Evolutionary conservation across 2,113 vertebrate species (phyloP).

Genomic region (Uropsilus gracilis): DNA sequence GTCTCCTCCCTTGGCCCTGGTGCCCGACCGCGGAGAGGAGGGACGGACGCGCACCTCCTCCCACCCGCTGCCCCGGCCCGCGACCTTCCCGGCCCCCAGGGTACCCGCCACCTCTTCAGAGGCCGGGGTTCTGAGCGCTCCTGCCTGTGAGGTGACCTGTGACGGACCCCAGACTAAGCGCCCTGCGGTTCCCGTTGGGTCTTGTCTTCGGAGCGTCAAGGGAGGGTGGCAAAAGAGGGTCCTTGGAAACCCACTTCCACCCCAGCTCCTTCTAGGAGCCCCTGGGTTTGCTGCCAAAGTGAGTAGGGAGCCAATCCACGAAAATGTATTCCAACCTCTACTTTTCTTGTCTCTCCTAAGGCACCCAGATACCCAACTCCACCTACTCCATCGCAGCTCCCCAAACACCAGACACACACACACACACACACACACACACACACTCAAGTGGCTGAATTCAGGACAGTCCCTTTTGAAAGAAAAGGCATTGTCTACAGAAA

Average conservation of each 20-base stretch:
- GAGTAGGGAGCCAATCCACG: background rate
- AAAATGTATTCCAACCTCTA: background rate
- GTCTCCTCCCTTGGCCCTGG: too few relatives aligned
- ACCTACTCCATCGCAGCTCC: background rate
- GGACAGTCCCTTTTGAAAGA: background rate
- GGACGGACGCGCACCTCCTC: background rate
- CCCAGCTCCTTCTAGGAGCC: background rate
- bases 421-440: too few relatives aligned
- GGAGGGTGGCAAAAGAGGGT: background rate
- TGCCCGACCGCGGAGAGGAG: background rate
- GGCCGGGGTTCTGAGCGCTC: background rate
- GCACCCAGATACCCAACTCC: background rate
- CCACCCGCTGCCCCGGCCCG: background rate
- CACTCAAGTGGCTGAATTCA: background rate
- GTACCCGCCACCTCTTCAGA: background rate
- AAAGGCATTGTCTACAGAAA: background rate
- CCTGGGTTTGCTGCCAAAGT: background rate
- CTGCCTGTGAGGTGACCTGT: background rate
- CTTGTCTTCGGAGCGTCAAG: background rate
- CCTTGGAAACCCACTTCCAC: background rate
- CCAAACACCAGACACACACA: background rate
- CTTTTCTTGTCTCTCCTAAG: background rate
- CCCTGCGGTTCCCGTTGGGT: background rate
- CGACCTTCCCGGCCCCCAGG: background rate
- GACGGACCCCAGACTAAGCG: background rate